Base-by-base conservation (phyloP, 2,113 vertebrate genomes). In the Ardeotis arabs region DNA sequence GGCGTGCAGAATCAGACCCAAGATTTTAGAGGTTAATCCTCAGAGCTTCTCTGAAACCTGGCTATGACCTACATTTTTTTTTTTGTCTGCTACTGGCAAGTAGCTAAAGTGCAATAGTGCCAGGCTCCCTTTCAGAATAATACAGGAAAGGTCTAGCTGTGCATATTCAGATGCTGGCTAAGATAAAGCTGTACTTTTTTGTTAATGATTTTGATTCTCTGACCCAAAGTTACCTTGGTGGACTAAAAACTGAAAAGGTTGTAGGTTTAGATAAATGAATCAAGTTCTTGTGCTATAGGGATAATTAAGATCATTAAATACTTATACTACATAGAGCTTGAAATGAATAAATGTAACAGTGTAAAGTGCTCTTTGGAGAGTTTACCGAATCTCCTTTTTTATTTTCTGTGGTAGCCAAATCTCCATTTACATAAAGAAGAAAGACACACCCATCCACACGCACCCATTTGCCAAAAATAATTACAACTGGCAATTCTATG, bases 41-140 rank as follows among this genome's bases (percentile, higher is more conserved):
- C 73, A 68, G 62, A 78, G 55, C 41, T 87, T 75, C 78, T 86
- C 75, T 88, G 85, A 86, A 77, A 93, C 55, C 89, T 76, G 87
- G 45, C 64, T 83, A 17, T 59, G 37, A 47, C 28, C 56, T 87
- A 69, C 35, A 89, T 41, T 44, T 44, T 44, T 44, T 44, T 76
- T 15, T 74, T 63, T 72, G 33, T 50, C 69, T 78, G 87, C 84
- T 66, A 93, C 91, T 70, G 74, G 59, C 27, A 49, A 91, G 95
- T 60, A 89, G 84, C 37, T 95, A 89, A 93, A 96, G 93, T 94
- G 95, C 92, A 77, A 6, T 52, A 89, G 78, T 87, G 87, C n/a
- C 91, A 90, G 89, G 49, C 12, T 76, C 35, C 67, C 41, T 79
- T 87, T 55, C 41, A 55, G 37, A 59, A 28, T 55, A 62, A 39